These are phyloP conservation scores for Dendrocincla fuliginosa DNA, from an alignment of 2,797 vertebrate genomes.

Conservation along the genomic window DNA sequence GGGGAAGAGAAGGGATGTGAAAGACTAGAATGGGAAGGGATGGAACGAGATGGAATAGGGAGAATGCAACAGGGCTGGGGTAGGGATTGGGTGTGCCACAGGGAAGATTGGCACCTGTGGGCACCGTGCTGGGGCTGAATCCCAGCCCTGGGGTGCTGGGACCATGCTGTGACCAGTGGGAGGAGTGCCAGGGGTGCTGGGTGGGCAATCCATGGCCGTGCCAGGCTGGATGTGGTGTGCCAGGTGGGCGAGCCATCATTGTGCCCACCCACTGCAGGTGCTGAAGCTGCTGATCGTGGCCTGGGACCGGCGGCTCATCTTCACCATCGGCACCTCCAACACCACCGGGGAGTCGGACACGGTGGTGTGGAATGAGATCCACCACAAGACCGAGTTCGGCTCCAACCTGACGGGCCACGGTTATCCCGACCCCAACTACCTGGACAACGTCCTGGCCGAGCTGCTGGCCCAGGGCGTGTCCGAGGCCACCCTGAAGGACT, in stretches of 20 bases:
- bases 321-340: constrained; percentile 96
- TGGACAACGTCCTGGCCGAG: constrained; percentile 94
- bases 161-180: not conserved
- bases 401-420: constrained; percentile 96
- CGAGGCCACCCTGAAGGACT: constrained; percentile 89
- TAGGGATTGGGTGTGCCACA: too few relatives aligned
- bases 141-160: not conserved
- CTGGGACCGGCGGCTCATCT: constrained; percentile 95
- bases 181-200: not conserved
- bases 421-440: constrained; percentile 93
- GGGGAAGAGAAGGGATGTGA: not conserved
- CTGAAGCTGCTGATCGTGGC: constrained; percentile 91
- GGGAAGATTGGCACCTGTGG: not conserved
- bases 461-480: constrained; percentile 91
- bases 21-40: too few relatives aligned
- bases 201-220: not conserved
- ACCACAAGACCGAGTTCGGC: constrained; percentile 97
- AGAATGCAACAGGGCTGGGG: not conserved
- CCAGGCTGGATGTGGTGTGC: not conserved
- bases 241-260: too few relatives aligned
- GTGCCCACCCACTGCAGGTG: constrained; percentile 72
- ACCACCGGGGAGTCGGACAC: constrained; percentile 95
- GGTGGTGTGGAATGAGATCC: constrained; percentile 97
- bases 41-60: too few relatives aligned
- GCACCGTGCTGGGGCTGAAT: rapidly evolving